Percentiles rank a stretch among this genome's conserved stretches.
Conservation (phyloP, 2,888 invertebrate species). For the Nomada fucata region DNA sequence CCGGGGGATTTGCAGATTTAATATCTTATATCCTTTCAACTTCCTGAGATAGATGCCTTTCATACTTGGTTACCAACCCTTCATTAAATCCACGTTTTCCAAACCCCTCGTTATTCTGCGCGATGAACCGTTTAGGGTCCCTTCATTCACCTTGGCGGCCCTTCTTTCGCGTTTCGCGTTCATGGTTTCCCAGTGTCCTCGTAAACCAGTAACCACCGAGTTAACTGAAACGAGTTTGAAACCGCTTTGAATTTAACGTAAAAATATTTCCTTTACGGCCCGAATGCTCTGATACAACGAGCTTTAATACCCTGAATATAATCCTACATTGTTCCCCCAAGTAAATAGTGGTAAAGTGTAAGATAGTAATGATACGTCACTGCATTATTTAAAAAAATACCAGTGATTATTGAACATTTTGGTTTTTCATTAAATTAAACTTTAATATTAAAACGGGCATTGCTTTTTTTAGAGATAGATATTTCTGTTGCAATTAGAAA, state of each 20-base stretch:
- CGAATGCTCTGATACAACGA: not conserved
- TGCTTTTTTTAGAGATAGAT: too few relatives aligned
- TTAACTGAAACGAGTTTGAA: conserved; percentile 23
- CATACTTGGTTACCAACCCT: conserved; percentile 63
- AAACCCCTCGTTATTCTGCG: conserved; percentile 68
- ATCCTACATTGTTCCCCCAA: not conserved
- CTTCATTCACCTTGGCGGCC: conserved; percentile 46
- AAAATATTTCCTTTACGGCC: not conserved
- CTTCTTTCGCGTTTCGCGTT: conserved; percentile 38
- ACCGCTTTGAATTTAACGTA: conserved; percentile 7
- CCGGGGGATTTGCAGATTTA: conserved; percentile 57
- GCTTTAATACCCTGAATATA: not conserved
- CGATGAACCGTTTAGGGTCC: conserved; percentile 66
- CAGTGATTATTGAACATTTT: too few relatives aligned
- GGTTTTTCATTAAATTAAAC: too few relatives aligned
- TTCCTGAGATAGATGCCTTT: conserved; percentile 62
- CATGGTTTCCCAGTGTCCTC: conserved; percentile 41
- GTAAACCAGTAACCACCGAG: conserved; percentile 33
- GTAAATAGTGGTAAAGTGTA: too few relatives aligned
- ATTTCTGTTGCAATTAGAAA: too few relatives aligned
- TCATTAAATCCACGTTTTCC: conserved; percentile 68
- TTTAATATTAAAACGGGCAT: too few relatives aligned
- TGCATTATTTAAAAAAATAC: too few relatives aligned
- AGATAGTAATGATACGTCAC: too few relatives aligned
- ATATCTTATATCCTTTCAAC: conserved; percentile 65